Evolutionary conservation across 1,140 invertebrate genomes (phyloP).

Genomic region (Choristoneura fumiferana): DNA sequence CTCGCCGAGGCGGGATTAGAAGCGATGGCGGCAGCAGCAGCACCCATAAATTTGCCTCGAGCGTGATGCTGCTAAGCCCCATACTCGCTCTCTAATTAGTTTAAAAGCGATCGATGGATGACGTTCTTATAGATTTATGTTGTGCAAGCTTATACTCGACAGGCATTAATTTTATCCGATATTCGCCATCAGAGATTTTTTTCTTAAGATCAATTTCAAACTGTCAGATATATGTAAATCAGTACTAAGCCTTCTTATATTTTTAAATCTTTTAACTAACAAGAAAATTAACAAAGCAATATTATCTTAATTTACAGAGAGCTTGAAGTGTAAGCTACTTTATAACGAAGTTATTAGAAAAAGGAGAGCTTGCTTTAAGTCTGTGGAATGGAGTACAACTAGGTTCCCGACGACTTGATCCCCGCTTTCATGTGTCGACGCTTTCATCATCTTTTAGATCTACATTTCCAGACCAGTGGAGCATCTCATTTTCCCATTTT

Average conservation of each 20-base stretch:
- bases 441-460: slow-evolving; percentile 19
- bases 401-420: slow-evolving; percentile 14
- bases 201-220: slow-evolving; percentile 1
- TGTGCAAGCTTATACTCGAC: not conserved
- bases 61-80: slow-evolving; percentile 52
- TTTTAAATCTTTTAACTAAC: no score
- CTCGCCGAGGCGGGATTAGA: slow-evolving; percentile 39
- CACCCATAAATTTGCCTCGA: slow-evolving; percentile 52
- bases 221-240: no score
- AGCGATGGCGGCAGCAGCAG: slow-evolving; percentile 33
- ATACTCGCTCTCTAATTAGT: slow-evolving; percentile 56
- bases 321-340: no score
- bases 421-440: slow-evolving; percentile 16
- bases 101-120: slow-evolving; percentile 50
- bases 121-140: slow-evolving; percentile 18
- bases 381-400: not conserved
- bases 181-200: not conserved
- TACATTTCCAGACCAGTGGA: slow-evolving; percentile 15
- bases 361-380: not conserved
- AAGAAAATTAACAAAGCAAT: no score
- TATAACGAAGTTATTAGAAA: not conserved
- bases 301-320: no score
- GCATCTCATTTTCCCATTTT: slow-evolving; percentile 18
- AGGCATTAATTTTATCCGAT: not conserved
- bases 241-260: no score